phyloP scores from a whole-genome alignment of 2,797 vertebrate genomes.

The Silurus aristotelis region DNA sequence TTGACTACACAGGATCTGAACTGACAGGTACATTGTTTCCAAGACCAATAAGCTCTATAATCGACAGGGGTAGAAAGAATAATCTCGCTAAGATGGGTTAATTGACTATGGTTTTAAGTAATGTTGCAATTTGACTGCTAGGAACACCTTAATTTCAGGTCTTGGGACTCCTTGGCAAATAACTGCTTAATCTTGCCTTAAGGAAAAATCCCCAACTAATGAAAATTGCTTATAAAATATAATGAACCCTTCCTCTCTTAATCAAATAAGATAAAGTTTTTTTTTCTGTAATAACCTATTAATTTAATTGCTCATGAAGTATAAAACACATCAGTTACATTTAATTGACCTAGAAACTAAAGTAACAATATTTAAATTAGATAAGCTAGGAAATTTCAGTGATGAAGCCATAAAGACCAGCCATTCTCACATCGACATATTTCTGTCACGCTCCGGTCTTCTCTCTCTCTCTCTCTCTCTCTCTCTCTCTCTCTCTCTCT shows the following conservation, averaged over 20 bases:
- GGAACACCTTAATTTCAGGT: constrained; percentile 91
- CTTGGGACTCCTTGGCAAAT: constrained; percentile 87
- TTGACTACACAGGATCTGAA: constrained; percentile 89
- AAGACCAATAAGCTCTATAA: constrained; percentile 93
- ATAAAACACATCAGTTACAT: constrained; percentile 98
- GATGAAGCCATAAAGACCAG: constrained; percentile 58
- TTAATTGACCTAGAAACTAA: constrained; percentile 99
- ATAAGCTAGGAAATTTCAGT: constrained; percentile 77
- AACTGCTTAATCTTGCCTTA: constrained; percentile 94
- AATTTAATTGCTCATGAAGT: constrained; percentile 99
- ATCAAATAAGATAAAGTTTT: constrained; percentile 92
- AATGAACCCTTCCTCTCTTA: constrained; percentile 97
- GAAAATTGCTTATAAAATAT: constrained; percentile 99
- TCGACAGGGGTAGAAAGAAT: constrained; percentile 92
- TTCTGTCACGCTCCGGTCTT: constrained; percentile 63
- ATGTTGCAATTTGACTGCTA: constrained; percentile 85
- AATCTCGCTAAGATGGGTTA: constrained; percentile 95
- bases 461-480: constrained; percentile 71
- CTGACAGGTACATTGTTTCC: constrained; percentile 99
- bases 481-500: constrained; percentile 67
- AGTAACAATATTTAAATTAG: constrained; percentile 93
- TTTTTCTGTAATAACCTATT: constrained; percentile 95
- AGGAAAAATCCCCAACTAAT: constrained; percentile 94
- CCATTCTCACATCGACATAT: constrained; percentile 58
- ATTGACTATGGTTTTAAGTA: constrained; percentile 98